Evolutionary conservation across 1,140 invertebrate species (phyloP), one percentile per base, ranked within the genome.

Genomic region (Pseudomyrmex pallidus): DNA sequence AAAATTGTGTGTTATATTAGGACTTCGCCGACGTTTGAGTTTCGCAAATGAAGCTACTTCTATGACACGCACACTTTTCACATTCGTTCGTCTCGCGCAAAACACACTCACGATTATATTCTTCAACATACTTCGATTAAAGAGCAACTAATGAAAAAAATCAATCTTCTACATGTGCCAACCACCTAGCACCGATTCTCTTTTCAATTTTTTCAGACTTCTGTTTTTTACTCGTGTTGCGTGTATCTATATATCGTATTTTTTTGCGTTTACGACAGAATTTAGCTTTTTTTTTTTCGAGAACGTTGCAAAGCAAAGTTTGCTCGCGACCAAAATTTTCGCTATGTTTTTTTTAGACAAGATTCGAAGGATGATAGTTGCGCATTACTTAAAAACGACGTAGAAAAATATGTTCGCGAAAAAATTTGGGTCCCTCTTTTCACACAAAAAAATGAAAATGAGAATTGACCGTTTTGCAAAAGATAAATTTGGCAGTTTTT

Each of bases 401-500:
- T 84, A 87, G 82, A 87, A 87, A 87, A 87, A 87, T 87, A 87
- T 70, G 12, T 57, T 62, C 62, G 64, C 35, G 35, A 7, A 87
- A 54, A 86, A 86, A 86, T 87, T 61, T 87, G 82, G 74, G 85
- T 87, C 68, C 74, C 85, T 74, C 61, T 63, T 50, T 35, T 3
- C 35, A 35, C 35, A 25, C 4, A 35, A 35, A 35, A 35, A 35
- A 35, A 35, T 77, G 20, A 82, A 73, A 83, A 63, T 66, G 66
- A 72, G 22, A 46, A 48, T 0, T 25, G 15, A 17, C 25, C 35
- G 48, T 80, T 56, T 50, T 17, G 44, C 25, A 72, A 17, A 84
- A 61, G n/a, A 35, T 35, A 35, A 35, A 35, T 35, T 35, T 87
- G 85, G 63, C 74, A 87, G 67, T 84, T 85, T 76, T 70, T 22